Evolutionary conservation across 92 coral and sea anemone genomes (phyloP).

Genomic region (Pocillopora grandis): DNA sequence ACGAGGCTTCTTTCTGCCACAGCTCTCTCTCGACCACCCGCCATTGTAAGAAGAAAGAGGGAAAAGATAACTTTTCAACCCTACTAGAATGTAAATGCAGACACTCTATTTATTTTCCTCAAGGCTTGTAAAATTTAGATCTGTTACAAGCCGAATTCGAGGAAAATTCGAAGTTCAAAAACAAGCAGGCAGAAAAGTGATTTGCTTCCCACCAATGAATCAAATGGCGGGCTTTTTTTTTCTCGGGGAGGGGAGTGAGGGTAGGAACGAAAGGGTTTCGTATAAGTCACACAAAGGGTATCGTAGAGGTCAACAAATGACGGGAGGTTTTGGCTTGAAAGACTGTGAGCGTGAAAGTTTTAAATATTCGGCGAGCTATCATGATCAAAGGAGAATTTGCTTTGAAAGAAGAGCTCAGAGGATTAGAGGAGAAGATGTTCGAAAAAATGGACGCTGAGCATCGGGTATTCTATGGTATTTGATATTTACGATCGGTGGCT

Average conservation of each 20-base stretch:
- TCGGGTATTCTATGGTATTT: background rate
- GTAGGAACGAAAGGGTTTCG: background rate
- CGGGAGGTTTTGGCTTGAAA: background rate
- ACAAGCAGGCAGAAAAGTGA: too few relatives aligned
- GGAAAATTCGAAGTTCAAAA: too few relatives aligned
- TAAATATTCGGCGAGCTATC: background rate
- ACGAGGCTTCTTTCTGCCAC: constrained; percentile 80
- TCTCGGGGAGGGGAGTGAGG: background rate
- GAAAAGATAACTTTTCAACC: background rate
- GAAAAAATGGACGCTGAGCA: background rate
- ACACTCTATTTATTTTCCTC: too few relatives aligned
- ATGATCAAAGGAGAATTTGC: constrained; percentile 27
- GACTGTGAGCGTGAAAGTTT: too few relatives aligned
- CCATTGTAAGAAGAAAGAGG: constrained; percentile 55
- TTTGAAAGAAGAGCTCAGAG: constrained; percentile 12
- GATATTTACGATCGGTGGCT: too few relatives aligned
- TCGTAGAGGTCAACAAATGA: background rate
- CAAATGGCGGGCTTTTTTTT: background rate
- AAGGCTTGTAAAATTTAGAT: too few relatives aligned
- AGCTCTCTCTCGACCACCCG: constrained; percentile 87
- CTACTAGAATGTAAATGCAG: background rate
- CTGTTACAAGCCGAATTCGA: too few relatives aligned
- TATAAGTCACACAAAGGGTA: constrained; percentile 4
- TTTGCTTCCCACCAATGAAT: too few relatives aligned
- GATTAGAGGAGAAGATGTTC: background rate